Evolutionary conservation across 2,888 invertebrate species (phyloP), one percentile per base, ranked within the genome.

Genomic region (Cynaeus angustus): DNA sequence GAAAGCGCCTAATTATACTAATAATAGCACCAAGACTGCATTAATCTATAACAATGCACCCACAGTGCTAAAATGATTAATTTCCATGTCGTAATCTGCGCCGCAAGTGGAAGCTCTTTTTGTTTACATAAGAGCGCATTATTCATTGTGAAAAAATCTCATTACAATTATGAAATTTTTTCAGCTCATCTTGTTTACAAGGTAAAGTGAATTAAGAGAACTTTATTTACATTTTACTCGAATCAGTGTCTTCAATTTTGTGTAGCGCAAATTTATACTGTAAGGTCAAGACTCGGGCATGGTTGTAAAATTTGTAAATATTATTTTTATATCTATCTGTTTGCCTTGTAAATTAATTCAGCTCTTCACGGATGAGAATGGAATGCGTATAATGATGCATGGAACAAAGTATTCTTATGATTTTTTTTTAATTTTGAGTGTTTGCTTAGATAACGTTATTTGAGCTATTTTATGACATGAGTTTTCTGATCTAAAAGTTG

Each of bases 1-100:
- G 65, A 65, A 65, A 65, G 65, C 46, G 30, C 12, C 46, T 65
- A 65, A 46, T 43, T 65, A 46, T 33, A 6, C 28, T 55, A 55
- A 65, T 41, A 62, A 48, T 33, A 21, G 41, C 41, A 52, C 38
- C 52, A 41, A 38, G 43, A 52, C 50, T 62, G 48, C 48, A 61
- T 61, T 61, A 61, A 59, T 41, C 41, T 52, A 46, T 62, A 62
- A 62, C 62, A 62, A 62, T 52, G 62, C 45, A 45, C 30, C 38
- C 45, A 62, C 50, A 62, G 52, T 41, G 3, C 21, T 41, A 16
- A 43, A 48, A 37, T 61, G 38, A 56, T 56, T 61, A 48, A 61
- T 37, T 61, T 38, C n/a, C 21, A 38, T 62, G 21, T 62, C 38
- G 48, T 50, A 61, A 48, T 14, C 16, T 13, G 12, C 13, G 37